Base-by-base conservation (phyloP, 2,113 vertebrate genomes). In the Erpornis zantholeuca region DNA sequence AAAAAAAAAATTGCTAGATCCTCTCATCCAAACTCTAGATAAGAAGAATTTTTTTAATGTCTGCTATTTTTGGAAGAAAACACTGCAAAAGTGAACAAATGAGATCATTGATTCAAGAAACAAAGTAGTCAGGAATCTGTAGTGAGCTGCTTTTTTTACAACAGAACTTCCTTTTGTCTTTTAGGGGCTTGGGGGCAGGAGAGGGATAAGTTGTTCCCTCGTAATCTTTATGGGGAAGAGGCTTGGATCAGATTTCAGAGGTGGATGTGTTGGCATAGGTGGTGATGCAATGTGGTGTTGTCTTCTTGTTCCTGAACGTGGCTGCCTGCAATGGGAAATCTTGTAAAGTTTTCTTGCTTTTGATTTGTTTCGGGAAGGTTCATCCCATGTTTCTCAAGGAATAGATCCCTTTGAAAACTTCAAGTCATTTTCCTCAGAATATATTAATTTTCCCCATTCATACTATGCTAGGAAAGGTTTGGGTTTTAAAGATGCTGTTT, bases 151-250 rank as follows among this genome's bases (percentile, higher is more conserved):
- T 68, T 71, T 88, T 78, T 78, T 92, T 63, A 78, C 45, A 79
- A 70, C 56, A 94, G 45, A 92, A 66, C 65, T 92, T 90, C 38
- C 84, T 86, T 93, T 91, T 89, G 78, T 85, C 50, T 88, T 94
- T 86, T 36, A 24, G 3, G 17, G 82, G 18, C 77, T 71, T 35
- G 63, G 47, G 40, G 69, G 45, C 60, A 91, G 78, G 56, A 72
- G 71, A 31, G 65, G 49, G 15, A 24, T 64, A 10, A 0, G 3
- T 25, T 45, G 27, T 47, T 52, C 38, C 63, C 42, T 85, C 0
- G 0, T 56, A 77, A 61, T 72, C 68, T 91, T 80, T 60, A 7
- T 38, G 64, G 73, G 75, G 64, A 78, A 53, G 88, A 59, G 71
- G 44, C 60, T 90, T 9, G 4, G 88, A 77, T 90, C 88, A 70